Conservation (phyloP, 2,113 vertebrate species). For the Strigops habroptila region DNA sequence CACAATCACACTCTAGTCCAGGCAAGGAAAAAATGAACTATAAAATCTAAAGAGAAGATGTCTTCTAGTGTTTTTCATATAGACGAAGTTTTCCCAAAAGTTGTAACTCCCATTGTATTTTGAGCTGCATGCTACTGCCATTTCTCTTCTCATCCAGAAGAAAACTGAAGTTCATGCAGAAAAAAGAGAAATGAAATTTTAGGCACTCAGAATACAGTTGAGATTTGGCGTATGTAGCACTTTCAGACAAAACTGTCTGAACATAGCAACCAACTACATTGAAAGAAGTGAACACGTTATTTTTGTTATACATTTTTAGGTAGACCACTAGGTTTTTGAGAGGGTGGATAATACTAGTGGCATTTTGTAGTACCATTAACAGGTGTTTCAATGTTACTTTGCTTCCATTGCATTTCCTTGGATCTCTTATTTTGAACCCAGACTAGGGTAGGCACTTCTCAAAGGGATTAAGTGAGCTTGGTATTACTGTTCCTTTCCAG, state of each 20-base stretch:
- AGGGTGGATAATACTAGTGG: not conserved
- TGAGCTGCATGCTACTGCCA: not conserved
- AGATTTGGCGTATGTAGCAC: not conserved
- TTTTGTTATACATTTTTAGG: not conserved
- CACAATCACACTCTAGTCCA: not conserved
- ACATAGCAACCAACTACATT: not conserved
- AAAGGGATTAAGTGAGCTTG: not conserved
- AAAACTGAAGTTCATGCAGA: not conserved
- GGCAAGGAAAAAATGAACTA: not conserved
- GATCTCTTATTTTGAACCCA: not conserved
- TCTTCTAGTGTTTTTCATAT: not conserved
- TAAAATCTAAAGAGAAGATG: not conserved
- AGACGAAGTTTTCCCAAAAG: not conserved
- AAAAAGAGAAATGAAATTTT: not conserved
- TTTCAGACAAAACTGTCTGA: not conserved
- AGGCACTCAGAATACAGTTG: not conserved
- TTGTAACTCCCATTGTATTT: not conserved
- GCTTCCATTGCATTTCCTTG: not conserved
- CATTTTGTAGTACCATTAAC: not conserved
- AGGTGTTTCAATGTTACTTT: not conserved
- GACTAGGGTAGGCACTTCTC: not conserved
- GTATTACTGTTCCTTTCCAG: not conserved
- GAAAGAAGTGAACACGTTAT: not conserved
- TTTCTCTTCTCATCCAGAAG: not conserved
- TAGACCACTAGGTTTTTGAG: not conserved